Evolutionary conservation across 2,888 invertebrate species (phyloP).

Genomic region (Diplazon laetatorius): DNA sequence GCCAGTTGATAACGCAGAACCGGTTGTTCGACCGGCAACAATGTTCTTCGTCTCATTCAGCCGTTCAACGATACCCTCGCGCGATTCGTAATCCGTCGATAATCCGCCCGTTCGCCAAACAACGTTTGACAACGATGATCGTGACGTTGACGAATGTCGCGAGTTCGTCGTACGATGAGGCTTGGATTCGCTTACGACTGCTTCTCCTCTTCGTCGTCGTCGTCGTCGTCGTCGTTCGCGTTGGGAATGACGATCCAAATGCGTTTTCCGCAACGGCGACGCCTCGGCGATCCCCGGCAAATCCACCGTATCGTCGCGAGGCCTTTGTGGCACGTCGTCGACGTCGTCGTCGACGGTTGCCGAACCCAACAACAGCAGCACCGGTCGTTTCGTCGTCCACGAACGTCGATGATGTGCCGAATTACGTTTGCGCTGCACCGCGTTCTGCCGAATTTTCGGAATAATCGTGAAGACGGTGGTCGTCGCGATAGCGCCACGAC

Average conservation of each 20-base stretch:
- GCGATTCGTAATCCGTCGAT: slow-evolving; percentile 27
- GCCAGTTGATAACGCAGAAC: slow-evolving; percentile 40
- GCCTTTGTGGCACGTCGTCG: background rate
- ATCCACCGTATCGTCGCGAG: slow-evolving; percentile 23
- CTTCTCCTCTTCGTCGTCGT: slow-evolving; percentile 57
- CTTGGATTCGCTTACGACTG: slow-evolving; percentile 42
- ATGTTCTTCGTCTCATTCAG: slow-evolving; percentile 45
- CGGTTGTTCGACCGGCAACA: slow-evolving; percentile 31
- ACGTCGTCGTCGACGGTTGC: slow-evolving; percentile 2
- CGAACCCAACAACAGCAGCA: background rate
- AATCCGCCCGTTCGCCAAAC: slow-evolving; percentile 16
- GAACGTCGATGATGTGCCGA: background rate
- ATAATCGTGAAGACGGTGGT: slow-evolving; percentile 13
- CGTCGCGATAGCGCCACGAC: slow-evolving; percentile 12
- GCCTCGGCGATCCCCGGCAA: background rate
- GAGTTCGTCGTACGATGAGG: slow-evolving; percentile 15
- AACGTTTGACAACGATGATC: slow-evolving; percentile 5
- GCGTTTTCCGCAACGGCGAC: slow-evolving; percentile 14
- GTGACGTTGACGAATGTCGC: slow-evolving; percentile 13
- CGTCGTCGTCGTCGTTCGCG: slow-evolving; percentile 58
- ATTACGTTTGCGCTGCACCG: background rate
- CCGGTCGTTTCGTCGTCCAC: background rate
- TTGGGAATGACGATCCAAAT: slow-evolving; percentile 32
- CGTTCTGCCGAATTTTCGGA: background rate
- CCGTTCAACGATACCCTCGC: slow-evolving; percentile 23